Evolutionary conservation across 1,140 invertebrate genomes (phyloP), one percentile per base, ranked within the genome.

Genomic region (Chionoecetes opilio): DNA sequence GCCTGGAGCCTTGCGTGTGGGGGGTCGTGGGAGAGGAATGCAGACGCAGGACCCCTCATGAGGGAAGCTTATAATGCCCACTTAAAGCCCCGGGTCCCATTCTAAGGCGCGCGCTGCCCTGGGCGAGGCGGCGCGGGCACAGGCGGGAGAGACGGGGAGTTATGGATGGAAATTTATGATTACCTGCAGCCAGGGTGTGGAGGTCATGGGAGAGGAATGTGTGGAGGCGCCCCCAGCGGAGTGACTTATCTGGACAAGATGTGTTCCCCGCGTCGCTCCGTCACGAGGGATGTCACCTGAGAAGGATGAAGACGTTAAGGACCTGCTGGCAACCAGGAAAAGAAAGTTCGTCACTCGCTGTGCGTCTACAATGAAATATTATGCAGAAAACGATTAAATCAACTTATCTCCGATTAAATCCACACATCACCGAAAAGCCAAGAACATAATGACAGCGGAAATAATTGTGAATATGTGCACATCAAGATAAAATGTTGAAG

Each of bases 131-230:
- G 35, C 34, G 53, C 29, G 88, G 41, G 41, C 14, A 46, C 3
- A 31, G 82, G 17, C 21, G 82, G 82, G 38, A 31, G n/a, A n/a
- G 38, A 29, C 14, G 37, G 37, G 37, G 29, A 41, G 84, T 53
- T 31, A 21, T 0, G 41, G n/a, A 34, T 37, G 46, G 26, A 31
- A 53, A 91, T 91, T 32, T 38, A 53, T 91, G 21, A 38, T 38
- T 32, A 53, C 37, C 21, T 91, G 29, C 35, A 37, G 34, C 63
- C 11, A 34, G 63, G 31, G 46, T 32, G 46, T 29, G 46, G 91
- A 82, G 91, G 82, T 93, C 92, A 41, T 93, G 92, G 92, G 92
- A 93, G 92, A 85, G 92, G 92, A 93, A 93, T 93, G 92, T 86
- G 3, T 21, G 17, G n/a, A 46, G 38, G 38, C n/a, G 90, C 90